Base-by-base conservation (phyloP, 2,888 invertebrate genomes). In the Dynastes hyllus region DNA sequence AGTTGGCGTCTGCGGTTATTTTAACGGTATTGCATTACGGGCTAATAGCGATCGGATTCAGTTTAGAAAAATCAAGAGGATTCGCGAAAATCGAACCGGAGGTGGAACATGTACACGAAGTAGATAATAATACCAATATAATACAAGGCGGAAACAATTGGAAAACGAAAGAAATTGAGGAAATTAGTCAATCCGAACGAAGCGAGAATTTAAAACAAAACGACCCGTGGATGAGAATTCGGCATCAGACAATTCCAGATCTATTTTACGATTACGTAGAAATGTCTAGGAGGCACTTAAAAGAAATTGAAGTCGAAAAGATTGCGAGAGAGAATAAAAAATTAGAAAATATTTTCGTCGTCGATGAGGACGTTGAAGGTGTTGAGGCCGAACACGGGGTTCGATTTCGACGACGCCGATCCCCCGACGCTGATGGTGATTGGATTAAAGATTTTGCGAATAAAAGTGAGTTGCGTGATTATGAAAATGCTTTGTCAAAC, bases 191-290 rank as follows among this genome's bases (percentile, higher is more conserved):
- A 45, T 45, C 61, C 66, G 73, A 75, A 73, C 58, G 51, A 32
- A 22, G 61, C 5, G 13, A 5, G 70, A 76, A 69, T 65, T 61
- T 67, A 71, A 76, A 76, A 45, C 40, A 16, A 40, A 63, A 65
- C 76, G 27, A 71, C 63, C 4, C 70, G 29, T 16, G 11, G 27
- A 27, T 32, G 13, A 13, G n/a, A 58, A 22, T 9, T 22, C 61
- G 29, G 13, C 16, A 75, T 40, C 58, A 51, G 76, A 79, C 79
- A 11, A 70, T 79, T 32, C 70, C 76, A 37, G 79, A 79, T 45
- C 76, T 70, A 65, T 79, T 79, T 70, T 77, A 79, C 65, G 79
- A 79, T 37, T 77, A 79, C 77, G 40, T 63, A 29, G 53, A 77
- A 65, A 61, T 50, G 61, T 66, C 63, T 37, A 65, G 71, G 58